phyloP scores from a whole-genome alignment of 2,888 invertebrate genomes.

The Eupeodes latifasciatus region DNA sequence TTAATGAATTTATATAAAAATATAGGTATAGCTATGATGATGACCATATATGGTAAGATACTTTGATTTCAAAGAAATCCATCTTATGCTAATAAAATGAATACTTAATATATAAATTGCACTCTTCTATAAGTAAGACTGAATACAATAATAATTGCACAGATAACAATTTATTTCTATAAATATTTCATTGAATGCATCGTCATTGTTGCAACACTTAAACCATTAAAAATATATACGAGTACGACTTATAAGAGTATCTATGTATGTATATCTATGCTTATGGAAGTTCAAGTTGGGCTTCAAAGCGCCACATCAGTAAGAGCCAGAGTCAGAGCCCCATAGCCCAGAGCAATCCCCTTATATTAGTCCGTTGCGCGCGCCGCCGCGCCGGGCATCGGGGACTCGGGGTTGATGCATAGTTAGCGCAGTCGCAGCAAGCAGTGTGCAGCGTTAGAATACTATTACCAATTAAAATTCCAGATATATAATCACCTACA shows the following conservation, averaged over 20 bases:
- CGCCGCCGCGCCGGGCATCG: no score
- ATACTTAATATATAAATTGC: conserved; percentile 10
- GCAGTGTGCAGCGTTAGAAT: conserved; percentile 36
- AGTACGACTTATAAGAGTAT: background rate
- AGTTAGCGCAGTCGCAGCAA: no score
- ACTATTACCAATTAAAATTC: conserved; percentile 68
- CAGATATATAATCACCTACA: conserved; percentile 68
- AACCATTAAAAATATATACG: background rate
- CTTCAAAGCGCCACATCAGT: conserved; percentile 18
- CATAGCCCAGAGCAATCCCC: background rate
- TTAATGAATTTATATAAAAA: background rate
- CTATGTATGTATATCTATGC: background rate
- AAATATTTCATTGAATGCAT: conserved; percentile 29
- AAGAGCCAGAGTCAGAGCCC: background rate
- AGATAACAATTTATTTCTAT: conserved; percentile 32
- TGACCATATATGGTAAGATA: conserved; percentile 26
- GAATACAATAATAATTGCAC: conserved; percentile 25
- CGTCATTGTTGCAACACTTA: conserved; percentile 27
- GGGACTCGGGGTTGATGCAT: no score
- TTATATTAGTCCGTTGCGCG: background rate
- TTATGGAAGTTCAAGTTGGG: background rate
- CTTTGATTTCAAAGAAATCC: conserved; percentile 29
- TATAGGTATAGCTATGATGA: background rate
- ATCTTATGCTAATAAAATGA: conserved; percentile 32
- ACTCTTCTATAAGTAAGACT: background rate